Base-by-base conservation (phyloP, 2,797 vertebrate species). In the Chelidonichthys spinosus region DNA sequence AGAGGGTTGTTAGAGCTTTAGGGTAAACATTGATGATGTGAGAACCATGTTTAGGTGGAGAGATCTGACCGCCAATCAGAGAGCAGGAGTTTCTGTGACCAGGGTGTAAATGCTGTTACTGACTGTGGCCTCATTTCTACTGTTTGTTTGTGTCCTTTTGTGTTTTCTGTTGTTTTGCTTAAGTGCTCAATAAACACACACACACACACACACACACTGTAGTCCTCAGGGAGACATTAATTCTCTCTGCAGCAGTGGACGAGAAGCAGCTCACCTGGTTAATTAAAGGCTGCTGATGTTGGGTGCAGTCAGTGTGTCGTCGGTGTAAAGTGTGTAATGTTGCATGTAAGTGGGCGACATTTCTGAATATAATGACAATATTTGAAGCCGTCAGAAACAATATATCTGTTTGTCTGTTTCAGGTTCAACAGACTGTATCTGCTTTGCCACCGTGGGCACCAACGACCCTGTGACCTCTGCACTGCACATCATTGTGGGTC, bases 401-500 rank as follows among this genome's bases (percentile, higher is more conserved):
- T 9, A 6, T 11, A 3, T 15, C 7, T 63, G 47, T 44, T 33
- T 63, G 8, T 75, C 4, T 62, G n/a, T 64, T 84, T 69, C 87
- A 99, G 98, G 98, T 75, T 99, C 98, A 2, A 99, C 98, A 4
- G 98, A 99, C 82, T 99, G 98, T 1, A 93, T 99, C 87, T 99
- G 98, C 82, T 99, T 97, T 37, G 96, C 97, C 7, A 98, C 98
- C 0, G 94, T 97, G 18, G 98, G 98, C 74, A 92, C 94, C 58
- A 97, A 96, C 43, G 98, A 99, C 77, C 96, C 96, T 0, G 94
- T 97, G 73, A 99, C 98, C 18, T 98, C 98, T 0, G 97, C 98
- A 0, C 88, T 99, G 78, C 98, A 99, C 93, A 96, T 99, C 74
- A 93, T 99, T 14, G 76, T 99, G 35, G 98, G 98, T 99, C 83